Conservation (phyloP, 1,140 invertebrate genomes). For the Branchinecta lynchi region DNA sequence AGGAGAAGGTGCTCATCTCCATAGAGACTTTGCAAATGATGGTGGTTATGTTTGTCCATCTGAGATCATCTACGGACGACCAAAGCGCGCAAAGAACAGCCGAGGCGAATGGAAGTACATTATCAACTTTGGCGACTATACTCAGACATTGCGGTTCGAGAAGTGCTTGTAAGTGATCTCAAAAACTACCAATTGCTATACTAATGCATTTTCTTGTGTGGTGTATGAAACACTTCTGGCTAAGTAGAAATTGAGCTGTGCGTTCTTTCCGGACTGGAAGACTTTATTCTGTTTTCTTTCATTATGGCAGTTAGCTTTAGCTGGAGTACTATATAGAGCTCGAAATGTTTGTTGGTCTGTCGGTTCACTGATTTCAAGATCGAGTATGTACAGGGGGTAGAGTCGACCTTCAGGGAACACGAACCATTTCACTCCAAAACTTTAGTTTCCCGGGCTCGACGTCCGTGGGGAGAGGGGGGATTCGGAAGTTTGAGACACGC, state of each 20-base stretch:
- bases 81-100: slow-evolving; percentile 55
- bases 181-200: not conserved
- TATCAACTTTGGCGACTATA: slow-evolving; percentile 69
- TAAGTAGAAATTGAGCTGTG: not conserved
- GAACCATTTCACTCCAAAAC: no score
- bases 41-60: slow-evolving; percentile 62
- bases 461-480: no score
- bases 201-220: not conserved
- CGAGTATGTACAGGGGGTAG: no score
- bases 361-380: no score
- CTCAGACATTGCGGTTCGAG: slow-evolving; percentile 63
- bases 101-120: slow-evolving; percentile 72
- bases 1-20: slow-evolving; percentile 24
- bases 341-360: no score
- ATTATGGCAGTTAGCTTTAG: no score
- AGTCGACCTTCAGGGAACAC: no score
- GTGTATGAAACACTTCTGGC: not conserved
- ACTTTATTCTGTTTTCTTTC: no score
- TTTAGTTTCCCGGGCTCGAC: no score
- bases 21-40: slow-evolving; percentile 36
- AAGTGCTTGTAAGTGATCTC: slow-evolving; percentile 50
- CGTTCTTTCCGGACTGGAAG: no score
- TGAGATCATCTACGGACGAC: slow-evolving; percentile 62
- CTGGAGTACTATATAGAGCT: no score
- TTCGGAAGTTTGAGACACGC: no score